Evolutionary conservation across 2,888 invertebrate genomes (phyloP).

Genomic region (Drosophila parthenogenetica): DNA sequence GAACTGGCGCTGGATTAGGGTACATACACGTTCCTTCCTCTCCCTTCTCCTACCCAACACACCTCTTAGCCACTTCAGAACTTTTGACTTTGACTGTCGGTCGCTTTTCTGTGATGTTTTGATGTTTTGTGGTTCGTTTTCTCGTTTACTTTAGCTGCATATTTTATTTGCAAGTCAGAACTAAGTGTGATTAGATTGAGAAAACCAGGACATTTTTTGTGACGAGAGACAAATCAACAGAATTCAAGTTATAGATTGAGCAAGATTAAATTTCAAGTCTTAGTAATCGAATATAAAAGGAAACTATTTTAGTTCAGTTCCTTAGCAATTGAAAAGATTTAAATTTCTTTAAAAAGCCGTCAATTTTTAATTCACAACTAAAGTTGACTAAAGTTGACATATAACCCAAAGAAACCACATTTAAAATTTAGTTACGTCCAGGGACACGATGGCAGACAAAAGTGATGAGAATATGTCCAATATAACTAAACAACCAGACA

Average conservation of each 20-base stretch:
- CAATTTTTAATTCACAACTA: too few species aligned
- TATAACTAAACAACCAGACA: neutral
- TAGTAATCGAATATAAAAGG: too few species aligned
- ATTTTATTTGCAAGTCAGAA: conserved; percentile 28
- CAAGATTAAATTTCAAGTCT: too few species aligned
- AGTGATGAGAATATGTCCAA: too few species aligned
- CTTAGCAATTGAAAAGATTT: too few species aligned
- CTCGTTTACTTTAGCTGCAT: conserved; percentile 27
- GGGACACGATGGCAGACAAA: neutral
- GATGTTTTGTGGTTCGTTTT: conserved; percentile 24
- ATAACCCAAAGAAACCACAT: neutral
- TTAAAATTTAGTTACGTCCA: neutral
- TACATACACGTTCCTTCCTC: conserved; percentile 14
- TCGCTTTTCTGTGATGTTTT: conserved; percentile 46
- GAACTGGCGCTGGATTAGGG: conserved; percentile 50
- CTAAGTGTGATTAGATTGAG: conserved; percentile 32
- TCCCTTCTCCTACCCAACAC: neutral
- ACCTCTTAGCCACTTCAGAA: neutral
- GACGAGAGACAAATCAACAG: neutral
- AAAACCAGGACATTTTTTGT: neutral
- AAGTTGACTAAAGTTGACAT: too few species aligned
- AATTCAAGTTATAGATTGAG: too few species aligned
- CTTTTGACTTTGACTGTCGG: conserved; percentile 37
- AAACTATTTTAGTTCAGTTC: too few species aligned
- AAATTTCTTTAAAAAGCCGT: too few species aligned